phyloP scores from a whole-genome alignment of 2,888 invertebrate genomes.

The Cheilosia vulpina region DNA sequence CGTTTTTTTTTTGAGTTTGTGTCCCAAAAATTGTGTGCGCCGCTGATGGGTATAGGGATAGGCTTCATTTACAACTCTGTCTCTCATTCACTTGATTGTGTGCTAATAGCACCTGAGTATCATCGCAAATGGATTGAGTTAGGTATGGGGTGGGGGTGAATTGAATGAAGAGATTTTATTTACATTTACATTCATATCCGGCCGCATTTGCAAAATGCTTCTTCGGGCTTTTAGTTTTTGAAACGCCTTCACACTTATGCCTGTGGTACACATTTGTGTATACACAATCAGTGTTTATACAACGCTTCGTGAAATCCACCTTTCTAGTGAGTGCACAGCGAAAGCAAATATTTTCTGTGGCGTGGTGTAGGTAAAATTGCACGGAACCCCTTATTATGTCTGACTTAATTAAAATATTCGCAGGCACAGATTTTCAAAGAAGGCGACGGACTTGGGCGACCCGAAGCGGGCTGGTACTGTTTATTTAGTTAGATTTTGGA shows the following conservation, averaged over 20 bases:
- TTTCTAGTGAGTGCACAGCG: slow-evolving; percentile 31
- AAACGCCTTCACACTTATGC: not conserved
- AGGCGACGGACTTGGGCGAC: not conserved
- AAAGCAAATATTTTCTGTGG: slow-evolving; percentile 44
- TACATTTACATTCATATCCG: slow-evolving; percentile 55
- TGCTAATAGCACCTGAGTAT: slow-evolving; percentile 63
- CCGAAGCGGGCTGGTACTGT: not conserved
- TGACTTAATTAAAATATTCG: slow-evolving; percentile 54
- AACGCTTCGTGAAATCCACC: slow-evolving; percentile 5
- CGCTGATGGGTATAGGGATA: not conserved
- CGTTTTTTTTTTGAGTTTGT: not conserved
- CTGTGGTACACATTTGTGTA: not conserved
- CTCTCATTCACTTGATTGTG: slow-evolving; percentile 52
- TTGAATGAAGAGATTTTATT: slow-evolving; percentile 55
- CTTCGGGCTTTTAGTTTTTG: slow-evolving; percentile 31
- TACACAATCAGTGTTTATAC: not conserved
- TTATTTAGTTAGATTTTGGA: not conserved
- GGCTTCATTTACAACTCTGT: slow-evolving; percentile 47
- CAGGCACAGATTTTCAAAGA: slow-evolving; percentile 8
- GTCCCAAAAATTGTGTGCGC: slow-evolving; percentile 6
- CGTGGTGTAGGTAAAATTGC: slow-evolving; percentile 6
- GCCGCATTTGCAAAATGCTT: slow-evolving; percentile 45
- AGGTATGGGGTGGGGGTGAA: not conserved
- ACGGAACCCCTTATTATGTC: slow-evolving; percentile 14
- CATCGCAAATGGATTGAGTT: slow-evolving; percentile 41